Conservation (phyloP, 2,888 invertebrate genomes). For the Drosophila longiperda region DNA sequence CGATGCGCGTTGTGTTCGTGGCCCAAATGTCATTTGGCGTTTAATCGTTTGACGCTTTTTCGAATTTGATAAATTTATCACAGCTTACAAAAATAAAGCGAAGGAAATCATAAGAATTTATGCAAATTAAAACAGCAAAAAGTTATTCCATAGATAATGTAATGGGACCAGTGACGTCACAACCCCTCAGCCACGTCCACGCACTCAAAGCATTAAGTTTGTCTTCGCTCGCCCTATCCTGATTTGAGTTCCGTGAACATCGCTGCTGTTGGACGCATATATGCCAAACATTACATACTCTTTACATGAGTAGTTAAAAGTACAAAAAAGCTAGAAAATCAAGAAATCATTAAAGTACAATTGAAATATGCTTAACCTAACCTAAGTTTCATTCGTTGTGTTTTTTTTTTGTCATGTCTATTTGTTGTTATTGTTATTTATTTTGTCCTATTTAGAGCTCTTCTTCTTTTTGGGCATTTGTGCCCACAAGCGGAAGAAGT, state of each 20-base stretch:
- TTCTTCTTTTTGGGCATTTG: constrained; percentile 80
- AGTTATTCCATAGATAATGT: constrained; percentile 51
- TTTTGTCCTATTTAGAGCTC: constrained; percentile 64
- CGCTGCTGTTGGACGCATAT: constrained; percentile 32
- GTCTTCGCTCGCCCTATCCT: constrained; percentile 71
- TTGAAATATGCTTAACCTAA: constrained; percentile 69
- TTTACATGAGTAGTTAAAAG: constrained; percentile 45
- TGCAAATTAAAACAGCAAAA: constrained; percentile 55
- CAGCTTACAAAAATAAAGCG: constrained; percentile 74
- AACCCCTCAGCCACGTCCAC: constrained; percentile 57
- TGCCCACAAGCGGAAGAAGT: constrained; percentile 95
- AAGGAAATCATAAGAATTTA: constrained; percentile 62
- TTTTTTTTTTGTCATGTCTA: constrained; percentile 38
- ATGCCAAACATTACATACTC: constrained; percentile 53
- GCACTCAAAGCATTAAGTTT: constrained; percentile 57
- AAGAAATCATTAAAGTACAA: constrained; percentile 56
- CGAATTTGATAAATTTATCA: constrained; percentile 78
- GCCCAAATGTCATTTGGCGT: constrained; percentile 40
- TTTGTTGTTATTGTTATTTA: constrained; percentile 13
- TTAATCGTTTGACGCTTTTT: constrained; percentile 75
- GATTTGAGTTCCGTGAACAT: constrained; percentile 52
- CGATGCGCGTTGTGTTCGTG: constrained; percentile 54
- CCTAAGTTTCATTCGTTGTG: constrained; percentile 63
- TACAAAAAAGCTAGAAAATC: constrained; percentile 70
- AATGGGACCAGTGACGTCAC: constrained; percentile 41